Percentiles rank a stretch among this genome's conserved stretches.
phyloP scores from a whole-genome alignment of 2,888 invertebrate species.

The Microdon myrmicae region DNA sequence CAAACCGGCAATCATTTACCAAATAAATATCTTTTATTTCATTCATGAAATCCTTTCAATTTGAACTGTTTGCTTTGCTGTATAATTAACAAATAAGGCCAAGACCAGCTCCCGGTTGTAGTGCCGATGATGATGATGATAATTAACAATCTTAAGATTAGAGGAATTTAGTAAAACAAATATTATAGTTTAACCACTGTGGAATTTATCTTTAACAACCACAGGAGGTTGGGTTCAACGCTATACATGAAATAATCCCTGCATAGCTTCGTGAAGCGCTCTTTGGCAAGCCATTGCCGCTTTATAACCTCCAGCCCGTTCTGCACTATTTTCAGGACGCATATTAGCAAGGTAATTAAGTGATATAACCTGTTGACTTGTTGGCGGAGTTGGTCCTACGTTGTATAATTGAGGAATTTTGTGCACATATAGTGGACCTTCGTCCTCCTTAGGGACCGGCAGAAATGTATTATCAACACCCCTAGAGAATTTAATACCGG shows the following conservation, averaged over 20 bases:
- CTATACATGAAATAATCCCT: constrained; percentile 74
- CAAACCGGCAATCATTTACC: too few species aligned
- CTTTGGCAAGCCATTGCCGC: constrained; percentile 84
- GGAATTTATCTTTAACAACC: too few species aligned
- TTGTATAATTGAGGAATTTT: constrained; percentile 70
- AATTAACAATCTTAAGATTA: not conserved
- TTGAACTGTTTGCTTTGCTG: not conserved
- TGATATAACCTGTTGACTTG: constrained; percentile 71
- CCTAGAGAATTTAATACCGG: constrained; percentile 84
- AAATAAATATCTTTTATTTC: too few species aligned
- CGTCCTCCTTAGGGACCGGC: constrained; percentile 78
- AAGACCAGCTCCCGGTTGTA: too few species aligned
- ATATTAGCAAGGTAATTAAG: constrained; percentile 81
- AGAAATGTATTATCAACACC: constrained; percentile 73
- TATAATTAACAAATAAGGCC: not conserved
- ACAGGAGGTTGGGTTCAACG: constrained; percentile 50
- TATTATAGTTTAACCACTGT: too few species aligned
- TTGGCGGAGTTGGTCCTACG: constrained; percentile 81
- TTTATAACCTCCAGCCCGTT: constrained; percentile 90
- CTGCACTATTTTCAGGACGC: constrained; percentile 76
- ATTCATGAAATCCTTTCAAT: too few species aligned
- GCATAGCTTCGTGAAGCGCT: constrained; percentile 88
- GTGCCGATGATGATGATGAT: too few species aligned
- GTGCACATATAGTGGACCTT: constrained; percentile 81
- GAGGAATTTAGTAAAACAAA: too few species aligned